These are phyloP conservation scores for Schrankia costaestrigalis DNA, from an alignment of 2,888 invertebrate genomes.

Conservation along the genomic window DNA sequence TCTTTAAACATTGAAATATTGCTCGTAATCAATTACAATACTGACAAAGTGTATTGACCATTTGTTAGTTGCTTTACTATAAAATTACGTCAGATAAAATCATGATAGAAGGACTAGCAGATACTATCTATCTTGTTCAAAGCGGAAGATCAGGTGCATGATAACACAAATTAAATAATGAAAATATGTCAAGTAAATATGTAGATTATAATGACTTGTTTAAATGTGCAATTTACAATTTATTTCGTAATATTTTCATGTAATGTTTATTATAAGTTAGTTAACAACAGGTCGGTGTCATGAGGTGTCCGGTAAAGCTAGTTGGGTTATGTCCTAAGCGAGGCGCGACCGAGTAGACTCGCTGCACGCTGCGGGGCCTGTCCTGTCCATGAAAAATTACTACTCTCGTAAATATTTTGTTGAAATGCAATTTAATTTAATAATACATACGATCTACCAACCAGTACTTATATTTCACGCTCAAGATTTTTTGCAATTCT, in stretches of 20 bases:
- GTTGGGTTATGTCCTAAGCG: constrained; percentile 31
- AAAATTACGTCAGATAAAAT: too few relatives aligned
- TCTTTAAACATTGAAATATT: too few relatives aligned
- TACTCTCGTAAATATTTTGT: constrained; percentile 68
- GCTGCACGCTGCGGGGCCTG: constrained; percentile 53
- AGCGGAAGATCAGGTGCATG: too few relatives aligned
- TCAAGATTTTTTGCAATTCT: constrained; percentile 25
- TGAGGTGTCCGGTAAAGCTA: constrained; percentile 18
- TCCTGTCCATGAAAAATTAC: constrained; percentile 62
- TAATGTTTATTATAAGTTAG: constrained; percentile 32
- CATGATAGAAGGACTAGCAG: too few relatives aligned
- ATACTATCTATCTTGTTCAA: too few relatives aligned
- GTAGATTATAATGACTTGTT: neutral
- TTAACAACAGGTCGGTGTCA: constrained; percentile 33
- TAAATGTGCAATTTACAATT: neutral
- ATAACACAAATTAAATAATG: too few relatives aligned
- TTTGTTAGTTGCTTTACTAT: too few relatives aligned
- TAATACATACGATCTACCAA: constrained; percentile 51
- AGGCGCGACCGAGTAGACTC: constrained; percentile 37
- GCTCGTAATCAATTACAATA: too few relatives aligned
- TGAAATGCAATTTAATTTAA: constrained; percentile 69
- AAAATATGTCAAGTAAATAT: too few relatives aligned
- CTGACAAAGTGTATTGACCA: too few relatives aligned
- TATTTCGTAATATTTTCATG: neutral
- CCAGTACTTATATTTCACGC: constrained; percentile 39